Evolutionary conservation across 2,888 invertebrate species (phyloP).

Genomic region (Neoitamus cyanurus): DNA sequence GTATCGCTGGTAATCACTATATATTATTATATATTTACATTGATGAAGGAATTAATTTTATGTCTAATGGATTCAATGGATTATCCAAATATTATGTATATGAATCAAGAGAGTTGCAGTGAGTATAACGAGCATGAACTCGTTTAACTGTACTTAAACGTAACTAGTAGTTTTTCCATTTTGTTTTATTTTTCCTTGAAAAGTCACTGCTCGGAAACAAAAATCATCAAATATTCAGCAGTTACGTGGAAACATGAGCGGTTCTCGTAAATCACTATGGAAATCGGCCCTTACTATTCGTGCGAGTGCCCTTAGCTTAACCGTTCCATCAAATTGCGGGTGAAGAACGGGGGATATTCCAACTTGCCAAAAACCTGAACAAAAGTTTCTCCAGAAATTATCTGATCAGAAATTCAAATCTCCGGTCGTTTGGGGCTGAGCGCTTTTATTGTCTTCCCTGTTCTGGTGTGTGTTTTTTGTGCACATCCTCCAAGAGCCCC

Average conservation of each 20-base stretch:
- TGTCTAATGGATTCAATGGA: no score
- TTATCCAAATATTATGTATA: no score
- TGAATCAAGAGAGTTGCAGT: not conserved
- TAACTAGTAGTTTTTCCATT: not conserved
- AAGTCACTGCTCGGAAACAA: not conserved
- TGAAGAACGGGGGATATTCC: not conserved
- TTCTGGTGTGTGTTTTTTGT: not conserved
- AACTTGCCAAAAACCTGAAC: slow-evolving; percentile 37
- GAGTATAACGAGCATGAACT: not conserved
- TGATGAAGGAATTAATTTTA: no score
- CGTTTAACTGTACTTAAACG: not conserved
- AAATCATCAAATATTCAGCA: not conserved
- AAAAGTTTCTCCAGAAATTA: slow-evolving; percentile 23
- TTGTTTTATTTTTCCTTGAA: not conserved
- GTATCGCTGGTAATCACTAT: no score
- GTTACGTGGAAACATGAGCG: not conserved
- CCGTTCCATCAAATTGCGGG: not conserved
- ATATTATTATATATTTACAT: no score
- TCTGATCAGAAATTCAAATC: slow-evolving; percentile 39
- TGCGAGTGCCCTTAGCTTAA: not conserved
- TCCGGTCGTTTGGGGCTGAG: not conserved
- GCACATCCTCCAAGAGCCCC: slow-evolving; percentile 4
- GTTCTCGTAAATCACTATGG: not conserved
- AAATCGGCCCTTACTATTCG: not conserved
- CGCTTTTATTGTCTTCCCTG: slow-evolving; percentile 5